These are phyloP conservation scores for Eleginops maclovinus DNA, from an alignment of 2,113 vertebrate species.

Conservation along the genomic window DNA sequence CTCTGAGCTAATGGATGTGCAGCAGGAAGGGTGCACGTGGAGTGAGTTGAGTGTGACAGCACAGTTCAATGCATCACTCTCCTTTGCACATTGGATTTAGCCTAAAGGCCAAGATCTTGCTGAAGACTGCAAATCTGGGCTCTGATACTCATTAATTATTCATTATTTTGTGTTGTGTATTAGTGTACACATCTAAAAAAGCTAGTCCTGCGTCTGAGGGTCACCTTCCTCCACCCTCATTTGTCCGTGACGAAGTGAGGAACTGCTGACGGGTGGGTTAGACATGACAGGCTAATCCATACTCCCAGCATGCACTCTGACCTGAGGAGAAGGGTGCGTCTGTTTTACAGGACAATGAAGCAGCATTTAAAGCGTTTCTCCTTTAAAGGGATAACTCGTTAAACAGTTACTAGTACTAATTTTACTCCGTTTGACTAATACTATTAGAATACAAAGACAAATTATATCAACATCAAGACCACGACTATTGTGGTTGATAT, in stretches of 20 bases:
- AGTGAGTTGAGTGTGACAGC: not conserved
- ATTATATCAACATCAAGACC: not conserved
- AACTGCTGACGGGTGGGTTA: slow-evolving; percentile 62
- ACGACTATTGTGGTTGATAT: not conserved
- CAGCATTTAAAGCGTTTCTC: not conserved
- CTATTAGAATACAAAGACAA: not conserved
- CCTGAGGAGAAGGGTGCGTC: slow-evolving; percentile 42
- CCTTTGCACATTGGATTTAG: not conserved
- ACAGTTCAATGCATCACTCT: not conserved
- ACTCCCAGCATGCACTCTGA: slow-evolving; percentile 64
- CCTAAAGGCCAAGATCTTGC: slow-evolving; percentile 17
- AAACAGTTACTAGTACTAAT: too few species aligned
- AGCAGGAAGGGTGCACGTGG: not conserved
- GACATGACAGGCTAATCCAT: slow-evolving; percentile 59
- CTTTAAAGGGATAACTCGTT: not conserved
- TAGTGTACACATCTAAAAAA: slow-evolving; percentile 20
- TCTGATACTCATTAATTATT: slow-evolving; percentile 37
- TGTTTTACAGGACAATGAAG: not conserved
- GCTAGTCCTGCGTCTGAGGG: slow-evolving; percentile 10
- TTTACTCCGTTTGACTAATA: too few species aligned
- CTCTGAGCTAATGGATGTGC: slow-evolving; percentile 47
- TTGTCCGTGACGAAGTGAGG: slow-evolving; percentile 29
- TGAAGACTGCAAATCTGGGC: slow-evolving; percentile 16
- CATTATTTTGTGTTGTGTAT: slow-evolving; percentile 16
- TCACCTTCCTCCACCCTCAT: slow-evolving; percentile 36